Conservation (phyloP, 2,797 vertebrate genomes). For the Hemibagrus guttatus region DNA sequence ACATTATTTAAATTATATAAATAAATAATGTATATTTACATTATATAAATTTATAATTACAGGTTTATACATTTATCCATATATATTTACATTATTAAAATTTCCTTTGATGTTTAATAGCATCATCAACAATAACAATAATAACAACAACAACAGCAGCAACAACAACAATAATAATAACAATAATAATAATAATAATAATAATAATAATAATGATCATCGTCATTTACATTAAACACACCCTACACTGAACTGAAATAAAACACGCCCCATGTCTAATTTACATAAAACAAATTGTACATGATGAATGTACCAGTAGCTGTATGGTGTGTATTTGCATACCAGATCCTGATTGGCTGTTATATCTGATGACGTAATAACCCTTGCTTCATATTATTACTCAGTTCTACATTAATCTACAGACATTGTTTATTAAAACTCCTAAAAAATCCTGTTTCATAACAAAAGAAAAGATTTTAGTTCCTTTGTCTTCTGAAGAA, state of each 20-base stretch:
- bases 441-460: too few relatives aligned
- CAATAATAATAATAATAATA: background rate
- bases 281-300: background rate
- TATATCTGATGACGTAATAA: constrained; percentile 11
- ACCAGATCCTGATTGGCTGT: constrained; percentile 5
- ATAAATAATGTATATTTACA: too few relatives aligned
- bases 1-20: too few relatives aligned
- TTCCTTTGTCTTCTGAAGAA: too few relatives aligned
- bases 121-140: background rate
- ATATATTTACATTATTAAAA: background rate
- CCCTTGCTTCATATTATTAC: background rate
- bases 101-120: background rate
- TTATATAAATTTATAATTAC: too few relatives aligned
- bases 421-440: background rate
- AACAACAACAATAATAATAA: background rate
- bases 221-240: too few relatives aligned
- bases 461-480: too few relatives aligned
- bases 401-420: background rate
- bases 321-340: too few relatives aligned
- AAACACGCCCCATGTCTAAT: background rate
- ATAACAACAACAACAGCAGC: background rate
- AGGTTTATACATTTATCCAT: too few relatives aligned
- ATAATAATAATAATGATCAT: too few relatives aligned
- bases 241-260: too few relatives aligned
- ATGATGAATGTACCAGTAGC: background rate